Percentiles rank a stretch among this genome's conserved stretches.
phyloP scores from a whole-genome alignment of 1,140 invertebrate species.

The Platyscapa corneri region DNA sequence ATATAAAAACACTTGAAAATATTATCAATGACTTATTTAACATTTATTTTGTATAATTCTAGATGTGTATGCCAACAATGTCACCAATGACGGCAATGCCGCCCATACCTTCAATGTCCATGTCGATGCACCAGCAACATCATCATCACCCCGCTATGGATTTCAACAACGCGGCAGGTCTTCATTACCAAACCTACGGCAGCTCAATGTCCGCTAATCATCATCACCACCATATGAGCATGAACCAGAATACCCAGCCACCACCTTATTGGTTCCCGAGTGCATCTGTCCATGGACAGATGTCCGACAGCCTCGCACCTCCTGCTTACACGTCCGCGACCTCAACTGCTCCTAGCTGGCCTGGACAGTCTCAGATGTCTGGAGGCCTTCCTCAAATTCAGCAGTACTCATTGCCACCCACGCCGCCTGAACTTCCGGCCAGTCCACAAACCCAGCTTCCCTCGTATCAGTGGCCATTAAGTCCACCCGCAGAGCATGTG shows the following conservation, averaged over 20 bases:
- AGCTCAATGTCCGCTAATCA: slow-evolving; percentile 12
- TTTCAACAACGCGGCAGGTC: slow-evolving; percentile 54
- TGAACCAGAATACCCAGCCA: background rate
- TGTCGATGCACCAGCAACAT: slow-evolving; percentile 61
- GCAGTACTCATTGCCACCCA: slow-evolving; percentile 61
- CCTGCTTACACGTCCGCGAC: slow-evolving; percentile 55
- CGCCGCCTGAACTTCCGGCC: slow-evolving; percentile 52
- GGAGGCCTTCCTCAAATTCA: slow-evolving; percentile 52
- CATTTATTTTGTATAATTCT: background rate
- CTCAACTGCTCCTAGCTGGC: slow-evolving; percentile 43
- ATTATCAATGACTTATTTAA: too few species aligned
- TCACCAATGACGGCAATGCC: slow-evolving; percentile 63
- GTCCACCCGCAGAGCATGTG: slow-evolving; percentile 54
- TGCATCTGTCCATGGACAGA: slow-evolving; percentile 53
- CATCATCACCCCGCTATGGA: slow-evolving; percentile 57
- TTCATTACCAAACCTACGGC: slow-evolving; percentile 60
- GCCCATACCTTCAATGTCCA: slow-evolving; percentile 58
- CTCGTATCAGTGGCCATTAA: slow-evolving; percentile 62
- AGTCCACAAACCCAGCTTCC: slow-evolving; percentile 46
- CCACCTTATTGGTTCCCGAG: slow-evolving; percentile 60
- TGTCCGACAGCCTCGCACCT: slow-evolving; percentile 57
- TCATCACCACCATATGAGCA: slow-evolving; percentile 51
- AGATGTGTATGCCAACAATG: slow-evolving; percentile 65
- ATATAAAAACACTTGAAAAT: too few species aligned
- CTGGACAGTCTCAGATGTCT: slow-evolving; percentile 29